Percentiles rank a stretch among this genome's conserved stretches.
phyloP scores from a whole-genome alignment of 2,113 vertebrate species.

The Halichoeres trimaculatus region DNA sequence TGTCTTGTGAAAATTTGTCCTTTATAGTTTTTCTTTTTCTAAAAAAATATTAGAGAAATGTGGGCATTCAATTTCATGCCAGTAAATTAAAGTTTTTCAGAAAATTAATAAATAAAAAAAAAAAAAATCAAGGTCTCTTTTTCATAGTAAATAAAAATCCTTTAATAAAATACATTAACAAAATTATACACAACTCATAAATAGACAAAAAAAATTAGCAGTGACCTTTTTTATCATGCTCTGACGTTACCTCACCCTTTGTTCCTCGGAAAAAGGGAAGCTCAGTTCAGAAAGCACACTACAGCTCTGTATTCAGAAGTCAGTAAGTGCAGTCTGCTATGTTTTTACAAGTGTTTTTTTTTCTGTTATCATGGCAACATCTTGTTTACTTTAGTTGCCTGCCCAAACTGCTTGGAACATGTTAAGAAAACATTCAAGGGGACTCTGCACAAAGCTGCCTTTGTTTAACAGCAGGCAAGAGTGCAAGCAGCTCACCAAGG shows the following conservation, averaged over 20 bases:
- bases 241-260: conserved; percentile 82
- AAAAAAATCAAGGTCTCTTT: conserved; percentile 23
- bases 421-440: conserved; percentile 99
- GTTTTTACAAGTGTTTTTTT: conserved; percentile 99
- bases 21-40: too few relatives aligned
- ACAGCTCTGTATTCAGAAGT: conserved; percentile 78
- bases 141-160: conserved; percentile 40
- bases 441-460: conserved; percentile 96
- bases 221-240: conserved; percentile 78
- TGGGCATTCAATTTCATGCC: neutral
- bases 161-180: conserved; percentile 33
- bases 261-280: conserved; percentile 83
- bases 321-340: conserved; percentile 90
- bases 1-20: conserved; percentile 43
- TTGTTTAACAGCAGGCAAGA: conserved; percentile 91
- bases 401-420: conserved; percentile 99
- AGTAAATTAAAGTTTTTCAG: neutral
- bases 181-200: conserved; percentile 8
- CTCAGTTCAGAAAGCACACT: conserved; percentile 73
- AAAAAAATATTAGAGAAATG: neutral
- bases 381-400: conserved; percentile 99
- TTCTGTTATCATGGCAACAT: conserved; percentile 96
- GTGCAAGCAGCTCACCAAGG: conserved; percentile 93
- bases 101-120: too few relatives aligned
- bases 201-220: conserved; percentile 55